Evolutionary conservation across 2,888 invertebrate species (phyloP), one percentile per base, ranked within the genome.

Genomic region (Phyto melanocephala): DNA sequence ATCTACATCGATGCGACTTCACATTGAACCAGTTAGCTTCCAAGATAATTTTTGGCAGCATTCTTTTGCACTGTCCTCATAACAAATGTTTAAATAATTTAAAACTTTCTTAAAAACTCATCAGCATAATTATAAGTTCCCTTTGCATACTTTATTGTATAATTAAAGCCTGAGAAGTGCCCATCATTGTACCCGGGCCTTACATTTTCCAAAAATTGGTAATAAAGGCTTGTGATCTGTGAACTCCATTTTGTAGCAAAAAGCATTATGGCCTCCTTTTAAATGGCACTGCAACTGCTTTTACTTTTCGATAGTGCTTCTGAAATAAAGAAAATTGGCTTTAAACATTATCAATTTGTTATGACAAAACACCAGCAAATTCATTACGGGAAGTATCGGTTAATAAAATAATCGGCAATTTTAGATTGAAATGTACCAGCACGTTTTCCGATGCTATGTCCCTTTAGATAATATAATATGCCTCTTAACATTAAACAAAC

Each of bases 341-440:
- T 68, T 40, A 63, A n/a, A 7, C 11, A 17, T 47, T 47, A 24
- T 67, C 17, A 33, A 56, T 15, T 33, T 56, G 22, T 8, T 35
- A 35, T 6, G 35, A 35, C 1, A 56, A 35, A 13, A 37, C 40
- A 67, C 63, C 42, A 35, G 42, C 35, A 63, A 65, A 11, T 58
- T 42, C 15, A 33, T 65, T 65, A 35, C 20, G 4, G 40, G 47
- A 40, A 40, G 52, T 28, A 75, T 86, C 86, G 52, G 85, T 86
- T 4, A 81, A 42, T 24, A 87, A 60, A 7, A 86, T 80, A 17
- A 87, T 37, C 17, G 58, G 67, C 15, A 67, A 45, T 40, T 67
- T 47, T n/a, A 24, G 33, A 45, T n/a, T n/a, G n/a, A n/a, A n/a
- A n/a, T n/a, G n/a, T n/a, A n/a, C n/a, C n/a, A n/a, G n/a, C n/a